These are phyloP conservation scores for Diaperis boleti DNA, from an alignment of 2,888 invertebrate species.

Conservation along the genomic window DNA sequence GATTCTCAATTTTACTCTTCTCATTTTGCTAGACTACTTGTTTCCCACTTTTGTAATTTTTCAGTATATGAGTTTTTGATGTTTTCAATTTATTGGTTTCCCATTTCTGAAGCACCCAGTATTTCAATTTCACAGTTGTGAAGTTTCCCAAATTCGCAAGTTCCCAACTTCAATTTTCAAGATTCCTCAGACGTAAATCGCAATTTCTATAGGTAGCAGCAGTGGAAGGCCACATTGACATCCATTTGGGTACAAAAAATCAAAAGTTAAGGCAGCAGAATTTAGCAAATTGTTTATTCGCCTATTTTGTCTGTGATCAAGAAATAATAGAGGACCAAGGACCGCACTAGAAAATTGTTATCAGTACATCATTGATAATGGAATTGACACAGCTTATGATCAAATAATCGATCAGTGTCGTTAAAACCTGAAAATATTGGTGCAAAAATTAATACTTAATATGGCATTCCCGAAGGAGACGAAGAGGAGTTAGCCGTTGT, in stretches of 20 bases:
- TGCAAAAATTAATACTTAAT: constrained; percentile 70
- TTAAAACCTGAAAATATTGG: constrained; percentile 32
- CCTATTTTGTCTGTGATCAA: constrained; percentile 7
- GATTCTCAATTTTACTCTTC: no score
- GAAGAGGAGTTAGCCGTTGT: constrained; percentile 80
- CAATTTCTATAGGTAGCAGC: constrained; percentile 16
- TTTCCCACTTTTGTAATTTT: no score
- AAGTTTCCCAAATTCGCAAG: no score
- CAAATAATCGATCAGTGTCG: constrained; percentile 44
- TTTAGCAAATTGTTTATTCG: constrained; percentile 11
- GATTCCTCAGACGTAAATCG: background rate
- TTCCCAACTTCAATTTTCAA: no score
- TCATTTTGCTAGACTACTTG: no score
- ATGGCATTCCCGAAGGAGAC: constrained; percentile 79
- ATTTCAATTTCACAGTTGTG: no score
- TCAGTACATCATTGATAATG: constrained; percentile 23
- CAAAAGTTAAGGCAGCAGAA: constrained; percentile 22
- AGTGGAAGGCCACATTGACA: constrained; percentile 11
- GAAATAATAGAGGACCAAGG: constrained; percentile 1
- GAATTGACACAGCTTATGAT: constrained; percentile 61
- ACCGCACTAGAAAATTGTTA: constrained; percentile 12
- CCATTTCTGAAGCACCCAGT: no score
- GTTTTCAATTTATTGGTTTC: no score
- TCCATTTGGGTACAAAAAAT: constrained; percentile 6
- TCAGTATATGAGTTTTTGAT: no score